Conservation (phyloP, 92 coral and sea anemone genomes). For the Desmophyllum pertusum region DNA sequence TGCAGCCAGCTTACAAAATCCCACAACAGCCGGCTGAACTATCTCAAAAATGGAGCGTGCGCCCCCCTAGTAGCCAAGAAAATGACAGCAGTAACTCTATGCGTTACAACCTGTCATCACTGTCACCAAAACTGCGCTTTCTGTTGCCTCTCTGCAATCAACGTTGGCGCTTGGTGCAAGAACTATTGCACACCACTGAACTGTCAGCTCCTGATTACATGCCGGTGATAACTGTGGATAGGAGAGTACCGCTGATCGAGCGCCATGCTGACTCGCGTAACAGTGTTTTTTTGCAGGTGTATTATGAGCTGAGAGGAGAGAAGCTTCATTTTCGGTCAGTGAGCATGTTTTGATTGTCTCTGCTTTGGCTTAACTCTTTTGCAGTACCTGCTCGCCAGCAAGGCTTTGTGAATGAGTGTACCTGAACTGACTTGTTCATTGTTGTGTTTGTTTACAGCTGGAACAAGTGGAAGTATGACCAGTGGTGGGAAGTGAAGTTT, state of each 20-base stretch:
- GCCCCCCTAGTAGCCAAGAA: background rate
- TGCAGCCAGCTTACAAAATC: background rate
- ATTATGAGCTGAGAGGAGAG: slow-evolving; percentile 79
- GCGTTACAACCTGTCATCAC: slow-evolving; percentile 66
- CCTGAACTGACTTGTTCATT: background rate
- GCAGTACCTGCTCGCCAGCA: background rate
- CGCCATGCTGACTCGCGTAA: slow-evolving; percentile 61
- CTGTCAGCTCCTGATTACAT: slow-evolving; percentile 88
- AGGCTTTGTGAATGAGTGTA: background rate
- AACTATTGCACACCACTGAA: slow-evolving; percentile 85
- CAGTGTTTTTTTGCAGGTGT: slow-evolving; percentile 86
- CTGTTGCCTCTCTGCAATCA: slow-evolving; percentile 92
- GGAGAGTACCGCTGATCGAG: slow-evolving; percentile 75
- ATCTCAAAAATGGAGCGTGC: slow-evolving; percentile 20
- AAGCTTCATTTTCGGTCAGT: slow-evolving; percentile 90
- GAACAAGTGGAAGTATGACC: slow-evolving; percentile 99
- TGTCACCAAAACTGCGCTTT: slow-evolving; percentile 85
- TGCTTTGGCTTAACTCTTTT: background rate
- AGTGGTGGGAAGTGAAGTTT: slow-evolving; percentile 99
- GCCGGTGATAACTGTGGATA: slow-evolving; percentile 92
- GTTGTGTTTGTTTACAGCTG: slow-evolving; percentile 64
- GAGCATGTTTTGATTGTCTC: background rate
- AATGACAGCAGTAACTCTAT: slow-evolving; percentile 22
- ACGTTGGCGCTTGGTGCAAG: slow-evolving; percentile 87
- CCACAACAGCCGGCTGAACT: background rate